Evolutionary conservation across 2,888 invertebrate species (phyloP).

Genomic region (Dryobota labecula): DNA sequence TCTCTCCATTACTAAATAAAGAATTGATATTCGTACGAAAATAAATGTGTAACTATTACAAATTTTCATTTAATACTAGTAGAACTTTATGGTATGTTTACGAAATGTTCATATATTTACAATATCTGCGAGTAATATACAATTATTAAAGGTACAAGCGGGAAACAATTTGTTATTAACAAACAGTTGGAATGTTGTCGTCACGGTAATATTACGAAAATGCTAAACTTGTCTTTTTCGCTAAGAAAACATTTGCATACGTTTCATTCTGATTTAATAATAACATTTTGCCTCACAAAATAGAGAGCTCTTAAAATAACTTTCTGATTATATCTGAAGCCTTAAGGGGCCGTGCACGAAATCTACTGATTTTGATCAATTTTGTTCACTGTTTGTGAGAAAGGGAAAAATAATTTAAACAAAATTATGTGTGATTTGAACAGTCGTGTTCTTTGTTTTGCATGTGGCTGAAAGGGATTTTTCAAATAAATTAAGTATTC

Average conservation of each 20-base stretch:
- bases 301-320: too few species aligned
- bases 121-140: conserved; percentile 25
- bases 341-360: too few species aligned
- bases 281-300: background rate
- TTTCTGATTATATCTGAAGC: too few species aligned
- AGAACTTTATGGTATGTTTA: background rate
- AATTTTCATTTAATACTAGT: background rate
- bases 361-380: too few species aligned
- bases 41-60: background rate
- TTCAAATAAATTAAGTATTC: too few species aligned
- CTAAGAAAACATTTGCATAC: background rate
- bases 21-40: background rate
- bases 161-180: conserved; percentile 10
- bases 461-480: too few species aligned
- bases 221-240: background rate
- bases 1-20: background rate
- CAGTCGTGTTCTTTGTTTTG: too few species aligned
- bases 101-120: background rate
- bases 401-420: too few species aligned
- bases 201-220: background rate
- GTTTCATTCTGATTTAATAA: background rate
- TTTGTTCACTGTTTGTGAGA: too few species aligned
- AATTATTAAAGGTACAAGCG: conserved; percentile 5
- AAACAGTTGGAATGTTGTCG: conserved; percentile 18
- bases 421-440: too few species aligned